phyloP scores from a whole-genome alignment of 1,140 invertebrate species.

The Drosophila asahinai region DNA sequence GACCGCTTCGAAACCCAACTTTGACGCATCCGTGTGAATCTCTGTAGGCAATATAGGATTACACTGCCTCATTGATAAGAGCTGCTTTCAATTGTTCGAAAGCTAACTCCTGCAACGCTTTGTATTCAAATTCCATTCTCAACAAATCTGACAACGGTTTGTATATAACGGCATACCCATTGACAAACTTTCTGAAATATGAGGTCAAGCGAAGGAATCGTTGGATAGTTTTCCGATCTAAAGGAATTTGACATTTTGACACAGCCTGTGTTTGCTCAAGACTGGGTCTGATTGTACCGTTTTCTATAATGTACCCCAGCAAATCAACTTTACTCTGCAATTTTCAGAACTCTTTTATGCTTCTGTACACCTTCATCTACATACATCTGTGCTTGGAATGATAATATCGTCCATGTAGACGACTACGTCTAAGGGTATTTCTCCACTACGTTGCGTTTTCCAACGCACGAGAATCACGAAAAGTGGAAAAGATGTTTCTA shows the following conservation, averaged over 20 bases:
- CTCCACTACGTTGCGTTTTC: too few species aligned
- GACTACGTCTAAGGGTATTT: conserved; percentile 6
- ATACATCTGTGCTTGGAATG: conserved; percentile 26
- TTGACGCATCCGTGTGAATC: conserved; percentile 7
- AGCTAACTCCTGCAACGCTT: too few species aligned
- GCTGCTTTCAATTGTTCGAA: too few species aligned
- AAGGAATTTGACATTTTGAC: too few species aligned
- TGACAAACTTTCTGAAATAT: background rate
- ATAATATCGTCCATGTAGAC: conserved; percentile 14
- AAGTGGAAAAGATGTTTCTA: too few species aligned
- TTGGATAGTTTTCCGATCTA: too few species aligned
- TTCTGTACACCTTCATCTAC: conserved; percentile 8
- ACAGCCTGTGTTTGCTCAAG: too few species aligned
- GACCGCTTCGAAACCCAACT: background rate
- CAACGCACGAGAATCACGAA: too few species aligned
- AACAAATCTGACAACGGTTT: background rate
- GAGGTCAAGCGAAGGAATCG: background rate
- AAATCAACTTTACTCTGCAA: background rate
- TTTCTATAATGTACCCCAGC: too few species aligned
- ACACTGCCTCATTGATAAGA: background rate
- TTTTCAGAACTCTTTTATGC: background rate
- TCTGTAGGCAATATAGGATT: conserved; percentile 4
- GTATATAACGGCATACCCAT: background rate
- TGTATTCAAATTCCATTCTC: background rate
- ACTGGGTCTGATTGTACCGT: background rate